A percentile compares a stretch with the other conserved stretches of the same genome.
These are phyloP conservation scores for Capromys pilorides DNA, from an alignment of 2,797 vertebrate species.

Conservation along the genomic window DNA sequence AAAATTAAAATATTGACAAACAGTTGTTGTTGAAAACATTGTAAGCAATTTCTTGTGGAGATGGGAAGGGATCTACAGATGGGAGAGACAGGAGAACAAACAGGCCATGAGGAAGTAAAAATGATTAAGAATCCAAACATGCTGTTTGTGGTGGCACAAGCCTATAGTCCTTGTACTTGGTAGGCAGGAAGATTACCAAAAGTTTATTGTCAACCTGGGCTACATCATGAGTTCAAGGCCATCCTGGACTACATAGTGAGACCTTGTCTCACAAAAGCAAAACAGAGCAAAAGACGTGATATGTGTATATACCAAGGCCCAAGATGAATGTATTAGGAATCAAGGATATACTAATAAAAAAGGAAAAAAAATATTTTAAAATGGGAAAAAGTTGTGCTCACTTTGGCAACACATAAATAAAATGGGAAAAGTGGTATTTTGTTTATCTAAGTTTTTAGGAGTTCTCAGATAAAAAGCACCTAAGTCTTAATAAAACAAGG, in stretches of 20 bases:
- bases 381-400: neutral
- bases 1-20: neutral
- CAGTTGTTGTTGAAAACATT: neutral
- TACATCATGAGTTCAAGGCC: neutral
- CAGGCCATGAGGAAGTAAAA: neutral
- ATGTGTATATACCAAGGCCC: neutral
- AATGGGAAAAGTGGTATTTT: neutral
- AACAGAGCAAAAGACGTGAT: neutral
- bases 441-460: conserved; percentile 35
- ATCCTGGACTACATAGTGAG: neutral
- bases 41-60: neutral
- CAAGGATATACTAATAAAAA: neutral
- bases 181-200: too few relatives aligned
- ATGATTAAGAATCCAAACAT: neutral
- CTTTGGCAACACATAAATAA: neutral
- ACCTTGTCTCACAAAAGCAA: neutral
- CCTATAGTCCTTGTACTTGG: too few relatives aligned
- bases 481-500: neutral
- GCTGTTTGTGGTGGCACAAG: neutral
- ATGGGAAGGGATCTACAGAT: neutral
- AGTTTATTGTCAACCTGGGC: neutral
- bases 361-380: neutral
- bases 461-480: conserved; percentile 17
- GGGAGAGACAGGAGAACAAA: neutral
- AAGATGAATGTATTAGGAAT: neutral